phyloP scores from a whole-genome alignment of 2,797 vertebrate genomes.

The Phyllotis vaccarum region DNA sequence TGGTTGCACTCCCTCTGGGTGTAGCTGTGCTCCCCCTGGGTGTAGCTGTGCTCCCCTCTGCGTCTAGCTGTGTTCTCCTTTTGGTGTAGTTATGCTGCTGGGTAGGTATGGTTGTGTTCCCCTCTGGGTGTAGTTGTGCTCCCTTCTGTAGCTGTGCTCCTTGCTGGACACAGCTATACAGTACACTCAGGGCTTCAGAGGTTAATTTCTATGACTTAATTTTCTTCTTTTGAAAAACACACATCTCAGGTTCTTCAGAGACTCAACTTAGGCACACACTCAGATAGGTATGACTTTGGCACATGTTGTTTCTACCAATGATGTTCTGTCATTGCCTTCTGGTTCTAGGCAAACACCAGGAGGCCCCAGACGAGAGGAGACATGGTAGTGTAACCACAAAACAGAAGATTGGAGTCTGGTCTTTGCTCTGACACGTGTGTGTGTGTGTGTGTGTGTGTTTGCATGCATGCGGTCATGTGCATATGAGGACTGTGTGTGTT shows the following conservation, averaged over 20 bases:
- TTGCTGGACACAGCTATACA: not conserved
- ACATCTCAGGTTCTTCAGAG: not conserved
- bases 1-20: not conserved
- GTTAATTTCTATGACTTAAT: not conserved
- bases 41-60: not conserved
- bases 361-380: fast-evolving
- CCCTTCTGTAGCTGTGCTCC: not conserved
- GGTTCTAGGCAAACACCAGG: fast-evolving
- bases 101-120: not conserved
- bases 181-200: not conserved
- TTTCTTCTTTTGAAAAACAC: not conserved
- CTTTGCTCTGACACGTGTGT: not conserved
- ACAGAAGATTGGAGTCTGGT: too few species aligned
- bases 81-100: too few species aligned
- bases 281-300: fast-evolving
- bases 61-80: not conserved
- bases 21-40: not conserved
- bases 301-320: fast-evolving
- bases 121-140: not conserved
- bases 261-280: fast-evolving
- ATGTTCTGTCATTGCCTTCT: not conserved
- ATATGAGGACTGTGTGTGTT: not conserved
- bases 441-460: too few species aligned
- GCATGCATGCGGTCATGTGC: too few species aligned
- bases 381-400: fast-evolving